Base-by-base conservation (phyloP, 2,888 invertebrate species). In the Leptura quadrifasciata region DNA sequence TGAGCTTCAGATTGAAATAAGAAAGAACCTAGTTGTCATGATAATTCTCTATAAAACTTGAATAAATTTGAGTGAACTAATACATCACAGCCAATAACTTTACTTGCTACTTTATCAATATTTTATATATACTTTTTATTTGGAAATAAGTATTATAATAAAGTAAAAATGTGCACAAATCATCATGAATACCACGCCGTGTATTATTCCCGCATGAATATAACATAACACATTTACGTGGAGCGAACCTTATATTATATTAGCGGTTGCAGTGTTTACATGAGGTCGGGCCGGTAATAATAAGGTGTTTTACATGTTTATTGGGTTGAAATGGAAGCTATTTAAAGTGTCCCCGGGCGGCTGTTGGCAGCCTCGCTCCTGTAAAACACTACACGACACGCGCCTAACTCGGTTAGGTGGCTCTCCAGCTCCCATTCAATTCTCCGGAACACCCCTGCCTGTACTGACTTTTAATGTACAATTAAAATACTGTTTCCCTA, bases 291-390 rank as follows among this genome's bases (percentile, higher is more conserved):
- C 57, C 67, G 72, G 76, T 87, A 87, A 89, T 89, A 89, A 89
- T 89, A 85, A 89, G 87, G 88, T 88, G 88, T 89, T 89, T 89
- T 89, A 89, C 89, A 89, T 89, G 89, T 89, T 89, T 89, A 89
- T 89, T 89, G 89, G 87, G 85, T 87, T 88, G 89, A 88, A 89
- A 89, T 88, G 89, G 89, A 88, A 88, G 88, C 89, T 86, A 89
- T 89, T 89, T 89, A 89, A 89, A 88, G 87, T 88, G 86, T 86
- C 89, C 88, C 85, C 84, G 83, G 89, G 89, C 87, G 86, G 76
- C 82, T 74, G 81, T 79, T 72, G 72, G 71, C 76, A 75, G 61
- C 75, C 79, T 77, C 76, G 76, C 75, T 73, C 21, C 78, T 47
- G 77, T 77, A 78, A 80, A 80, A 74, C 76, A 75, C 79, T 78